Evolutionary conservation across 2,797 vertebrate genomes (phyloP), one percentile per base, ranked within the genome.

Genomic region (Emys orbicularis): DNA sequence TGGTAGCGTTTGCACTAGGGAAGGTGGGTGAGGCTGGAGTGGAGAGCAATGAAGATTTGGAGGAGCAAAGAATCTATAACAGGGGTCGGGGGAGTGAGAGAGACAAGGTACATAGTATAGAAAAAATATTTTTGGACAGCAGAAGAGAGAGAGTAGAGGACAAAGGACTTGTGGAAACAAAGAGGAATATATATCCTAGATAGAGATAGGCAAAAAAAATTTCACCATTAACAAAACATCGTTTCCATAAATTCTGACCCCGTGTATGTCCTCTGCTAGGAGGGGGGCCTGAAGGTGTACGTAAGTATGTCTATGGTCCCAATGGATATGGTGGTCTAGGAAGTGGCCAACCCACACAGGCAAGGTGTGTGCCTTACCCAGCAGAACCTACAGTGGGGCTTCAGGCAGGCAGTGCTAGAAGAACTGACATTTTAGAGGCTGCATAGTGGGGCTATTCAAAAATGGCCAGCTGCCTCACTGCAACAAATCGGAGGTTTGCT

Each of bases 401-500:
- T 25, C 31, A 57, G 82, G 92, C 89, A 93, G 83, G 65, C 85
- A 79, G 80, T 93, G 54, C 77, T 84, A 65, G 8, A 85, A 91
- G 11, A 84, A 82, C n/a, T 5, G 87, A 21, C 41, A 85, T 93
- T 94, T 92, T 88, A 47, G 87, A 84, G 83, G 37, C 29, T 86
- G 79, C 34, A 89, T 21, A 91, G 12, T 49, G 44, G 80, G 95
- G 91, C 27, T 31, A 19, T 37, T 82, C 86, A 91, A 65, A 94
- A 95, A 91, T 82, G 50, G 92, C 92, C 95, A 88, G 34, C 72
- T 95, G 81, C 16, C 76, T 87, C 27, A n/a, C 52, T 31, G n/a
- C 91, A 88, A 89, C 87, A 92, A 77, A 89, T 79, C 83, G 91
- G 89, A 72, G 77, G 8, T 34, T 93, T 85, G 85, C 61, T 94